A percentile compares a stretch with the other conserved stretches of the same genome.
Evolutionary conservation across 1,140 invertebrate genomes (phyloP).

Genomic region (Pogonus chalceus): DNA sequence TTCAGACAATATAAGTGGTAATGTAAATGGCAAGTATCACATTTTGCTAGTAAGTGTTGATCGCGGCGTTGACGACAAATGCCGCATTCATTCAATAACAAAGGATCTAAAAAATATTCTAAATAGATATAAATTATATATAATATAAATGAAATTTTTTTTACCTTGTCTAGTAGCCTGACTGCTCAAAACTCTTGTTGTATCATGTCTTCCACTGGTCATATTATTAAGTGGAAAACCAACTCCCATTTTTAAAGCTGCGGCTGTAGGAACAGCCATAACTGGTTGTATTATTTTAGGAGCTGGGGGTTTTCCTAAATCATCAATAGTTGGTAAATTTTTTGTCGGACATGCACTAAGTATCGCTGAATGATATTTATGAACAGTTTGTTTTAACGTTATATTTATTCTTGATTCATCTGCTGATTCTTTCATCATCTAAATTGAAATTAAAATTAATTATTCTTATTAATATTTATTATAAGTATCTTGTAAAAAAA

Average conservation of each 20-base stretch:
- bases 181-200: constrained; percentile 44
- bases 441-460: no score
- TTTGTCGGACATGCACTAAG: constrained; percentile 46
- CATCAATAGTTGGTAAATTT: constrained; percentile 41
- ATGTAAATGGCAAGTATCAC: constrained; percentile 85
- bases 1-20: constrained; percentile 91
- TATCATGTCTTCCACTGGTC: constrained; percentile 42
- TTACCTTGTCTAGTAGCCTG: constrained; percentile 39
- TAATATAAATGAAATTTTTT: not conserved
- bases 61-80: constrained; percentile 73
- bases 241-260: constrained; percentile 70
- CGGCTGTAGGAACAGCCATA: constrained; percentile 63
- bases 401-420: constrained; percentile 34
- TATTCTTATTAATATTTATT: not conserved
- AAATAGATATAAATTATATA: no score
- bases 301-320: constrained; percentile 29
- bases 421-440: constrained; percentile 48
- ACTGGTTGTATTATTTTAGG: constrained; percentile 33
- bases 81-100: constrained; percentile 57
- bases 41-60: constrained; percentile 83
- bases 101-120: constrained; percentile 26
- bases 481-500: not conserved
- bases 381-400: constrained; percentile 40
- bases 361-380: constrained; percentile 49
- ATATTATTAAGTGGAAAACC: constrained; percentile 63